These are phyloP conservation scores for Leptobrachium leishanense DNA, from an alignment of 2,113 vertebrate genomes.

Conservation along the genomic window DNA sequence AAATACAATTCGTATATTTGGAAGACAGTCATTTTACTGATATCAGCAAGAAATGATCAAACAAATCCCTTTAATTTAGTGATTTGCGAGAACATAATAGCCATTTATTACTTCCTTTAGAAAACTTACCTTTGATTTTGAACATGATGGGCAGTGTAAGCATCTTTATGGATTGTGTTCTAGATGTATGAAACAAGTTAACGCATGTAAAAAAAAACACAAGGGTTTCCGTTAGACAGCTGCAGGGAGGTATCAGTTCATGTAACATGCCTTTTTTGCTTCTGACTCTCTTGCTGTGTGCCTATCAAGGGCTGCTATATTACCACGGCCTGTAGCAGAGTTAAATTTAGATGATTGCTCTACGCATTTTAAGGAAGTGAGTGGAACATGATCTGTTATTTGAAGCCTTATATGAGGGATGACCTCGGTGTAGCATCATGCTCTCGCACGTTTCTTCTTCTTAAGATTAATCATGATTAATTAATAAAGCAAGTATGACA, in stretches of 20 bases:
- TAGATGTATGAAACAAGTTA: slow-evolving; percentile 1
- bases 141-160: not conserved
- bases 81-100: not conserved
- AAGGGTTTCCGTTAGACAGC: not conserved
- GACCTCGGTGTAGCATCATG: not conserved
- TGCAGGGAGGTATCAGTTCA: not conserved
- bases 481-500: not conserved
- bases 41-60: slow-evolving; percentile 3
- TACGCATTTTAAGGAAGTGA: not conserved
- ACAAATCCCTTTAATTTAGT: slow-evolving; percentile 3
- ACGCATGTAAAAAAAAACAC: not conserved
- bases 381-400: slow-evolving; percentile 12
- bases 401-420: not conserved
- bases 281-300: not conserved
- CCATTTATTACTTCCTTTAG: not conserved
- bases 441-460: not conserved
- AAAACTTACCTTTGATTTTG: not conserved
- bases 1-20: slow-evolving; percentile 11
- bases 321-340: slow-evolving; percentile 3
- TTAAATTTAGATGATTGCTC: slow-evolving; percentile 18
- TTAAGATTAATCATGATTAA: not conserved
- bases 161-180: not conserved
- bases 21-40: not conserved
- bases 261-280: slow-evolving; percentile 11
- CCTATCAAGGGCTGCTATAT: slow-evolving; percentile 5